phyloP scores from a whole-genome alignment of 2,113 vertebrate species.

The Macheiramphus alcinus region DNA sequence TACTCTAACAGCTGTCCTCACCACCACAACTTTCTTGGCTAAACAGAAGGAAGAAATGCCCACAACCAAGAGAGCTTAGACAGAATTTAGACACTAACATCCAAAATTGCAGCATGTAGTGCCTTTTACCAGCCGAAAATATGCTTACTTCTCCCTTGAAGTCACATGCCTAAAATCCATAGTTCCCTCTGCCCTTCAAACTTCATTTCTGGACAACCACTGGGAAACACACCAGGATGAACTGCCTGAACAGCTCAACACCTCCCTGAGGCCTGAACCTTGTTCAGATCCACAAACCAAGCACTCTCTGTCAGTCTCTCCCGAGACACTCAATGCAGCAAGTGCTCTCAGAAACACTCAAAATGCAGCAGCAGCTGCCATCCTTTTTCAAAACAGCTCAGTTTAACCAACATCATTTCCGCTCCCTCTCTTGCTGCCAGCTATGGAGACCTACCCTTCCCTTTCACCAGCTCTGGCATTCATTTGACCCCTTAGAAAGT shows the following conservation, averaged over 20 bases:
- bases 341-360: background rate
- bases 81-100: background rate
- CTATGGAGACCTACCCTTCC: slow-evolving; percentile 8
- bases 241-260: background rate
- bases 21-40: background rate
- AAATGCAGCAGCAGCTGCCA: background rate
- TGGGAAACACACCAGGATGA: background rate
- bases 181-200: background rate
- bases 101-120: background rate
- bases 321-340: background rate
- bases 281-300: background rate
- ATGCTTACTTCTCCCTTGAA: background rate
- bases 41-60: background rate
- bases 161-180: background rate
- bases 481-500: slow-evolving; percentile 7
- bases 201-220: background rate
- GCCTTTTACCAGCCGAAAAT: background rate
- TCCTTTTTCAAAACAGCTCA: background rate
- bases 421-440: background rate
- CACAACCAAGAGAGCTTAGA: background rate
- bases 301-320: background rate
- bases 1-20: background rate
- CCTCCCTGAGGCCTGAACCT: background rate
- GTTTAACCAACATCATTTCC: background rate
- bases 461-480: slow-evolving; percentile 37